Evolutionary conservation across 2,888 invertebrate genomes (phyloP), one percentile per base, ranked within the genome.

Genomic region (Sinelater perroti): DNA sequence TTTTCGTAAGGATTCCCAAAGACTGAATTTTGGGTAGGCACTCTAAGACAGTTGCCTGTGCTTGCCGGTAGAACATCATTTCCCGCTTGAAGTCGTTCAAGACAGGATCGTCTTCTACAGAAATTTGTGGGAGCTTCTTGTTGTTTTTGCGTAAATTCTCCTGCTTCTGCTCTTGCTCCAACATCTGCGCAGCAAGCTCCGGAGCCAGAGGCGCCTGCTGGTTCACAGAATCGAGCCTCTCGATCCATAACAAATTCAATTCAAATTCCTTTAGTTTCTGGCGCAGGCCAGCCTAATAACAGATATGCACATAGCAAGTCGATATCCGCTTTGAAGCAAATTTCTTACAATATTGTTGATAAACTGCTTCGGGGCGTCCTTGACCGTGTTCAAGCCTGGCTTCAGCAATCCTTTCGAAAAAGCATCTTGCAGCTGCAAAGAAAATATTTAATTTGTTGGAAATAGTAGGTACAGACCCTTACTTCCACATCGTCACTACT

Each of bases 11-110:
- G 38, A 97, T 79, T 13, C 87, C 87, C 3, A 93, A 75, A 28
- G 86, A 84, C 59, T 93, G 90, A 5, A 99, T 79, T 64, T 85
- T 85, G 36, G 87, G 87, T 14, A 98, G 83, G 0, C 90, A 93
- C 62, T 91, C 87, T 17, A 94, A 67, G 1, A 93, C 93, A 0
- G 97, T 89, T 14, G 90, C 86, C 74, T 97, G 94, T 0, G 92
- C 94, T 77, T 93, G 94, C 14, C 93, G 82, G 70, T 94, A 90
- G 65, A 94, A 93, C 63, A 87, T 80, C 73, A 93, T 91, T 80
- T 97, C 97, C 24, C 96, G 81, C 74, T 91, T 91, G 71, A 97
- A 96, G 76, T 97, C 97, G 81, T 97, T 93, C 14, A 93, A 76
- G 0, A 93, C 85, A 0, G 91, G 91, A 76, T 93, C 93, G 58